Evolutionary conservation across 2,113 vertebrate genomes (phyloP), one percentile per base, ranked within the genome.

Genomic region (Oriolus oriolus): DNA sequence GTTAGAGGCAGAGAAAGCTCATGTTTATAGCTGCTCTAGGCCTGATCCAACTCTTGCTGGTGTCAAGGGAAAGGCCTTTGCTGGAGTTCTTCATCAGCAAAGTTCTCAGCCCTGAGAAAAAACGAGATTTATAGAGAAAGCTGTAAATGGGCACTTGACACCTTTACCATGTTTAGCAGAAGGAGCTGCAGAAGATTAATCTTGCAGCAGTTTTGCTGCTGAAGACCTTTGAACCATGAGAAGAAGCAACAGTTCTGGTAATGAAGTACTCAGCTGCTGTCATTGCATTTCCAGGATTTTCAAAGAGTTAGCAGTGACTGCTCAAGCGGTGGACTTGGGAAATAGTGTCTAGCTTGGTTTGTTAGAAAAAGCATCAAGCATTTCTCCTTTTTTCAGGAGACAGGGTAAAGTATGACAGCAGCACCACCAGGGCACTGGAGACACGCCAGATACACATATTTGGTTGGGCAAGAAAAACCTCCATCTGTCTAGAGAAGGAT

Each of bases 401-500:
- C 35, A 50, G n/a, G 13, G 26, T 81, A 26, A 95, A 77, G 59
- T 66, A 45, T 68, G 73, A 84, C 75, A 85, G 90, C 85, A 90
- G 16, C 64, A 78, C 47, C 53, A 14, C 41, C 0, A 0, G 56
- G 63, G 70, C 44, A 45, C 63, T 96, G 93, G 88, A 89, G 65
- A 33, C 47, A 41, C 76, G 80, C 96, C 94, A 95, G 74, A 26
- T 54, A n/a, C 35, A 78, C 87, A 39, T 88, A 84, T 28, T 93
- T 93, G 53, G 60, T 54, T 65, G 60, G 71, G 44, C 68, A 87
- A 91, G 75, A 63, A 93, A 94, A 96, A 65, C 80, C 95, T 20
- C 65, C 45, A 8, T 73, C 77, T 92, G 79, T 82, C 94, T 91
- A 56, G 85, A 82, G 83, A 52, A 85, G 90, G 93, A 92, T 95